Conservation (phyloP, 2,797 vertebrate genomes). For the Molothrus ater region DNA sequence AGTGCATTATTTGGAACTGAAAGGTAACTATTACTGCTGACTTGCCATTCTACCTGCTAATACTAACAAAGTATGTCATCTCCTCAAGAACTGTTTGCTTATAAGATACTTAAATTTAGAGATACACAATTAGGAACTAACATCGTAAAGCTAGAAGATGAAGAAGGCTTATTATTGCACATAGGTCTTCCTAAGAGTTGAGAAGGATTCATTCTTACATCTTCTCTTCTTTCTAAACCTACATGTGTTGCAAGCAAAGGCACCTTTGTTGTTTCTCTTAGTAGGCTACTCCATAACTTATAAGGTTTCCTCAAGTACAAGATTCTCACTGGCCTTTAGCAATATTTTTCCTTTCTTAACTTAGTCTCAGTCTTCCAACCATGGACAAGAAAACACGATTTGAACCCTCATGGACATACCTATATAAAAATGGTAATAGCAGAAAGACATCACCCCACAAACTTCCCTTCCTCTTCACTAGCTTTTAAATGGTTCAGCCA, state of each 20-base stretch:
- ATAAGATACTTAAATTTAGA: background rate
- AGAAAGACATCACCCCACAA: background rate
- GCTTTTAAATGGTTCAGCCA: background rate
- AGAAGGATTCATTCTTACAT: background rate
- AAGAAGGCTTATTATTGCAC: background rate
- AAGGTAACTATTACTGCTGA: background rate
- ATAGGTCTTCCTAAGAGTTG: background rate
- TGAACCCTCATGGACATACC: background rate
- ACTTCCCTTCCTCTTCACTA: background rate
- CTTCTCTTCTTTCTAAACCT: background rate
- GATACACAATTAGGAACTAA: background rate
- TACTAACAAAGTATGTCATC: background rate
- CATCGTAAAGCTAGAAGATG: background rate
- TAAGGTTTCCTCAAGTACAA: background rate
- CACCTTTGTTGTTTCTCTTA: background rate
- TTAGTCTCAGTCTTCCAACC: background rate
- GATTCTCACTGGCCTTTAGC: background rate
- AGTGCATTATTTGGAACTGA: background rate
- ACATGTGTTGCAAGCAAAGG: background rate
- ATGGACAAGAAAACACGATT: background rate
- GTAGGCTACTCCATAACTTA: background rate
- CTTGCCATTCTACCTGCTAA: background rate
- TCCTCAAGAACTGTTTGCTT: background rate
- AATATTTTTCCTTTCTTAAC: background rate
- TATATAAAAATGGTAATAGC: background rate